Evolutionary conservation across 2,113 vertebrate species (phyloP).

Genomic region (human): GRCh38 chr4:66553501-66554000

Average conservation of each 20-base stretch:
- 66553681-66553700: background rate
- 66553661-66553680: background rate
- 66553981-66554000: background rate
- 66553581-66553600: background rate
- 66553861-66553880: background rate
- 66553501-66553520: too few species aligned
- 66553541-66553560: background rate
- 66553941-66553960: background rate
- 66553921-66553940: background rate
- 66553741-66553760: background rate
- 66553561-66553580: background rate
- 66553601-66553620: background rate
- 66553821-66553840: background rate
- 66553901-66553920: background rate
- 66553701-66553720: background rate
- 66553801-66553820: background rate
- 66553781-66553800: background rate
- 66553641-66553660: background rate
- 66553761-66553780: background rate
- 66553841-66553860: background rate
- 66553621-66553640: background rate
- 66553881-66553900: background rate
- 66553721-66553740: background rate
- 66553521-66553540: too few species aligned
- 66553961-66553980: background rate